Percentiles rank a stretch among this genome's conserved stretches.
phyloP scores from a whole-genome alignment of 2,113 vertebrate species.

The Engraulis encrasicolus region DNA sequence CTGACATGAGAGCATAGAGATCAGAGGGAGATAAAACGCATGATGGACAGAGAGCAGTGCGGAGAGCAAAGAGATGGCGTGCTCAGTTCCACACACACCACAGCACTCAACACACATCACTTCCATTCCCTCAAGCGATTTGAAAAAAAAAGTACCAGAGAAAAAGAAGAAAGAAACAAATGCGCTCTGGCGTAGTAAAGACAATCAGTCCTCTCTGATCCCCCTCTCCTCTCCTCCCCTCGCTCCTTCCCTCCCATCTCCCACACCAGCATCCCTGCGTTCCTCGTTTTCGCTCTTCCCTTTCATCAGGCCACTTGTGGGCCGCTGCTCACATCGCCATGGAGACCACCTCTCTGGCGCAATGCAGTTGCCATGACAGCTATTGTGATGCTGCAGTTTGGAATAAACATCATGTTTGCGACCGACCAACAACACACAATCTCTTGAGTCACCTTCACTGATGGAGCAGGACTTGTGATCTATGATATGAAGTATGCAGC shows the following conservation, averaged over 20 bases:
- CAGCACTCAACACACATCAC: neutral
- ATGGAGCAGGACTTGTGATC: neutral
- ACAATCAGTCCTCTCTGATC: neutral
- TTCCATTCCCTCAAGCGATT: no score
- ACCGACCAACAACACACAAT: conserved; percentile 1
- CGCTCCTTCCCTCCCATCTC: neutral
- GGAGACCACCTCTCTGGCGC: conserved; percentile 68
- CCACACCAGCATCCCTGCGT: neutral
- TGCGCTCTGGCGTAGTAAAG: neutral
- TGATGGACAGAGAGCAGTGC: neutral
- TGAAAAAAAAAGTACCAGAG: neutral
- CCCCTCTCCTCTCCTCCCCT: no score
- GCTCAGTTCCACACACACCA: neutral
- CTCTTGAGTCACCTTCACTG: conserved; percentile 13
- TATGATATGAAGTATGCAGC: neutral
- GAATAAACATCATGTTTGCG: conserved; percentile 34
- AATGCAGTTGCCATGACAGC: conserved; percentile 73
- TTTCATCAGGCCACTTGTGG: conserved; percentile 59
- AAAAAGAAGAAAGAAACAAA: neutral
- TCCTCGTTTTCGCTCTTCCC: conserved; percentile 24
- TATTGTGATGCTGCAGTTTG: conserved; percentile 67
- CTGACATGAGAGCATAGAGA: neutral
- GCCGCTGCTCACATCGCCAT: conserved; percentile 66
- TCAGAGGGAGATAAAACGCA: neutral
- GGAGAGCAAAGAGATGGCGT: neutral